Evolutionary conservation across 2,113 vertebrate genomes (phyloP).

Genomic region (Panurus biarmicus): DNA sequence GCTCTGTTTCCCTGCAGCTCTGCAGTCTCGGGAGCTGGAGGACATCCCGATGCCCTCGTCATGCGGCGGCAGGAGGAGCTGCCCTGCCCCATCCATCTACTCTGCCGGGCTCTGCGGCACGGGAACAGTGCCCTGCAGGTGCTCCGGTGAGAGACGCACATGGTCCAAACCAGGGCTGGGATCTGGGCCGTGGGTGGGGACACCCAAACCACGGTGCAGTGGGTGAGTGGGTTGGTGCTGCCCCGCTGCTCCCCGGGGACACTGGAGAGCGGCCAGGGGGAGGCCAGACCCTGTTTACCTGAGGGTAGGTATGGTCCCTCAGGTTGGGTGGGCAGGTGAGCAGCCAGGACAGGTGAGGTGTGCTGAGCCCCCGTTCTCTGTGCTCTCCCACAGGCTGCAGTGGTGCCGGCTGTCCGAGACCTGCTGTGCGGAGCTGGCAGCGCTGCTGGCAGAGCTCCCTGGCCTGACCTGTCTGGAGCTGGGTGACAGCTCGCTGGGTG

Average conservation of each 20-base stretch:
- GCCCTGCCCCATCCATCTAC: not conserved
- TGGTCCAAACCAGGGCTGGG: fast-evolving
- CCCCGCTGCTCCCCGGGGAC: not conserved
- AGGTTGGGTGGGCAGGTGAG: not conserved
- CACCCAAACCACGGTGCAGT: fast-evolving
- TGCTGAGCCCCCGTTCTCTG: not conserved
- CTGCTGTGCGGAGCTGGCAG: not conserved
- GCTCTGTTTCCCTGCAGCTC: not conserved
- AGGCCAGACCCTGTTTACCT: too few relatives aligned
- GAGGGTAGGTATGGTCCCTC: not conserved
- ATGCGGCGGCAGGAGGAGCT: not conserved
- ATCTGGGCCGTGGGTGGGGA: fast-evolving
- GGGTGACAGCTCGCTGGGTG: not conserved
- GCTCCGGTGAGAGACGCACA: not conserved
- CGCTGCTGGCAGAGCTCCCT: not conserved
- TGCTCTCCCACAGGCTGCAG: not conserved
- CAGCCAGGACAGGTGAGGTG: not conserved
- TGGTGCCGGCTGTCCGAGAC: not conserved
- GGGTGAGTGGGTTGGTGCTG: not conserved
- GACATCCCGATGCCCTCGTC: fast-evolving
- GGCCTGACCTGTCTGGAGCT: not conserved
- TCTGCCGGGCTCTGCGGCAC: not conserved
- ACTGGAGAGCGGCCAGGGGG: too few relatives aligned
- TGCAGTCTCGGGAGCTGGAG: fast-evolving
- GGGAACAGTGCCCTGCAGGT: not conserved